Percentiles rank a stretch among this genome's conserved stretches.
These are phyloP conservation scores for Carpatolechia fugitivella DNA, from an alignment of 2,888 invertebrate species.

Conservation along the genomic window DNA sequence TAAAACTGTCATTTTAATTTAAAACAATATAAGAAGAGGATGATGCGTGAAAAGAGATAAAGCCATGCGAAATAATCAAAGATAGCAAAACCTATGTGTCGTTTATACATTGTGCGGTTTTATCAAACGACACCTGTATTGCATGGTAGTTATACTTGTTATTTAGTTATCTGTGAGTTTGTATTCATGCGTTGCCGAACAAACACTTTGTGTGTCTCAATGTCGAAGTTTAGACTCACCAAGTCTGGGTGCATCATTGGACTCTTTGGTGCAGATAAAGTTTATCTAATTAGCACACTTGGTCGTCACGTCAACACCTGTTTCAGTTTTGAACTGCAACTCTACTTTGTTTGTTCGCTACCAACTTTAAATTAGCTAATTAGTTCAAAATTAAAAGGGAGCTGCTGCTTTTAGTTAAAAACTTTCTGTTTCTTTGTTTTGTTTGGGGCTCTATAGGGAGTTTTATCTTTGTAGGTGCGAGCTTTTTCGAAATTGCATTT, in stretches of 20 bases:
- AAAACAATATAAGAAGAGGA: too few species aligned
- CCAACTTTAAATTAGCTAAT: slow-evolving; percentile 9
- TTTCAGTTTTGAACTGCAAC: slow-evolving; percentile 9
- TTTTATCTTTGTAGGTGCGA: neutral
- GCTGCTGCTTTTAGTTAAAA: slow-evolving; percentile 1
- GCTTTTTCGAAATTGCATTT: too few species aligned
- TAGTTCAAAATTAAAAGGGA: slow-evolving; percentile 16
- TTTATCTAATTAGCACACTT: slow-evolving; percentile 63
- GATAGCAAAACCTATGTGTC: too few species aligned
- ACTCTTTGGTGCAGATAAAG: slow-evolving; percentile 51
- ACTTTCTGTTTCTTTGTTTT: neutral
- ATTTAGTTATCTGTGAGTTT: too few species aligned
- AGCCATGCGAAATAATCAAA: too few species aligned
- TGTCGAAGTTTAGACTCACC: slow-evolving; percentile 21
- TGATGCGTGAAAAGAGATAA: too few species aligned
- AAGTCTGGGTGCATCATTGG: slow-evolving; percentile 28
- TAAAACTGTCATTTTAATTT: too few species aligned
- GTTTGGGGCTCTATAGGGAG: neutral
- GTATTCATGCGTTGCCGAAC: too few species aligned
- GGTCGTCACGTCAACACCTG: slow-evolving; percentile 51
- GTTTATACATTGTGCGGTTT: too few species aligned
- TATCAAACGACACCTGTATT: too few species aligned
- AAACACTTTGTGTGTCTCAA: slow-evolving; percentile 10
- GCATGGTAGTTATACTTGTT: too few species aligned
- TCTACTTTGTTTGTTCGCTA: neutral